Evolutionary conservation across 2,888 invertebrate species (phyloP), one percentile per base, ranked within the genome.

Genomic region (Megastigmus dorsalis): DNA sequence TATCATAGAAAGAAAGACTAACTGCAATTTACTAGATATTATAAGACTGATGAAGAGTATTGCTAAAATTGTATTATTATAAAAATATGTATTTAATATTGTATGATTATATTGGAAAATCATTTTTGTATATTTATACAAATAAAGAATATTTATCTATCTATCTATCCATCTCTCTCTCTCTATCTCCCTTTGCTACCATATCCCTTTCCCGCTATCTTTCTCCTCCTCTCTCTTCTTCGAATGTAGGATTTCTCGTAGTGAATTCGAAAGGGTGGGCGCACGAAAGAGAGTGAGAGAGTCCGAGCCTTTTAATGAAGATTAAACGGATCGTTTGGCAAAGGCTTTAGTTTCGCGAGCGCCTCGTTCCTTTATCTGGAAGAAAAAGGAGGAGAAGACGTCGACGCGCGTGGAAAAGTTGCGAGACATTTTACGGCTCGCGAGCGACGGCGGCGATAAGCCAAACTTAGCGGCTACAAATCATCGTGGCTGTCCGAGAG

Each of bases 301-400:
- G 67, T 20, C 3, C 38, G 1, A 4, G 28, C 48, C 48, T 78
- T 82, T 81, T 80, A 82, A 82, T 79, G 79, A 80, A 82, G 80
- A 80, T 80, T 79, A 80, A 79, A 76, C 74, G 77, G 62, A 57
- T 59, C 55, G 59, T 41, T 30, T 50, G 54, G 71, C 63, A 48
- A 60, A n/a, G 57, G 65, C 63, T 13, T 63, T 43, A 13, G 30
- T 38, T 71, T 43, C 52, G 26, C 48, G 38, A 75, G 43, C 30
- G 36, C 26, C 36, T 65, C 26, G 23, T 55, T 62, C 45, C 63
- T 48, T 54, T n/a, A 3, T 33, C 20, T 30, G 28, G 3, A 18
- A 20, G n/a, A 7, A 36, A 36, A 20, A 7, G 23, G 33, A 38
- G 48, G 20, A 23, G 18, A 9, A 3, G 9, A 18, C 36, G 15